phyloP scores from a whole-genome alignment of 2,888 invertebrate genomes.

The Drosophila stalkeri region DNA sequence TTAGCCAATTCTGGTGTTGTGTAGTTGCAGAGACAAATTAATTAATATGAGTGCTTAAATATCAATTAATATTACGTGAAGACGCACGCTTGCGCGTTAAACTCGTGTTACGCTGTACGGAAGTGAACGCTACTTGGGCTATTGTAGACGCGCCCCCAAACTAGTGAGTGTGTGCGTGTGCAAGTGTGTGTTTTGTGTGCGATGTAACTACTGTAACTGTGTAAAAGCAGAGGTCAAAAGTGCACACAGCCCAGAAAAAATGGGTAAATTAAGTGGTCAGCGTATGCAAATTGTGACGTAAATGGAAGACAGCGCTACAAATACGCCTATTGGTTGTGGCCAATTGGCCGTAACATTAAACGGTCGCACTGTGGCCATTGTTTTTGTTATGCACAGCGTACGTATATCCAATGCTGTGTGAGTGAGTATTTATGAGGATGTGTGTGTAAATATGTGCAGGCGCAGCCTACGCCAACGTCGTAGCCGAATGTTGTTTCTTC shows the following conservation, averaged over 20 bases:
- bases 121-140: conserved; percentile 1
- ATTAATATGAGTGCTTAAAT: conserved; percentile 58
- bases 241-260: conserved; percentile 50
- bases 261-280: conserved; percentile 21
- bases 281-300: conserved; percentile 30
- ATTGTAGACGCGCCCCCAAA: conserved; percentile 43
- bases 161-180: conserved; percentile 14
- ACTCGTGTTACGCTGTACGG: conserved; percentile 16
- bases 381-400: conserved; percentile 53
- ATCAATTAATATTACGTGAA: conserved; percentile 43
- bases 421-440: neutral
- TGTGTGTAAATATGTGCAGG: conserved; percentile 35
- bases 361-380: conserved; percentile 28
- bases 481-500: conserved; percentile 43
- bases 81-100: conserved; percentile 52
- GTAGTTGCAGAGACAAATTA: conserved; percentile 47
- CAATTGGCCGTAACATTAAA: conserved; percentile 25
- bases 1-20: conserved; percentile 42
- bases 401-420: conserved; percentile 2
- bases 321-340: conserved; percentile 6
- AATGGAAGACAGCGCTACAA: conserved; percentile 22
- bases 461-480: conserved; percentile 36
- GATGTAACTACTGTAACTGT: conserved; percentile 36
- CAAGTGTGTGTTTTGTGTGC: conserved; percentile 1
- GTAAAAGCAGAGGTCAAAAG: conserved; percentile 72